Conservation (phyloP, 2,797 vertebrate species). For the Pagetopsis macropterus region DNA sequence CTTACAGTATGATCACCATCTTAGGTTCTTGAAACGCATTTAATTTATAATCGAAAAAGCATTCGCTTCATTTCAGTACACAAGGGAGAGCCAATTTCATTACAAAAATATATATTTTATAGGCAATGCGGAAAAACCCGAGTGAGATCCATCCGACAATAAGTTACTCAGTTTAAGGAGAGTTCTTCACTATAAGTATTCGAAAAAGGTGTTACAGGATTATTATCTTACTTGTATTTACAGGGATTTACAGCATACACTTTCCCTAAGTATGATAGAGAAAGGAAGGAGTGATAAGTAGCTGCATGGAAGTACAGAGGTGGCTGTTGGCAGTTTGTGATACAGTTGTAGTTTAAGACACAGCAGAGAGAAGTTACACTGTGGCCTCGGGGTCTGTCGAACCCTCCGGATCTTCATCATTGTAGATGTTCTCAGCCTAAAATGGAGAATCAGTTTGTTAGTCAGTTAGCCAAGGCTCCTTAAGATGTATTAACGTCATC, state of each 20-base stretch:
- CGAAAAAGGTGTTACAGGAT: conserved; percentile 9
- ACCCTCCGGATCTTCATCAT: conserved; percentile 94
- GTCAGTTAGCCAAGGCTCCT: neutral
- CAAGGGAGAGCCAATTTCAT: conserved; percentile 44
- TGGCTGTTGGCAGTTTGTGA: conserved; percentile 46
- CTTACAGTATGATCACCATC: conserved; percentile 19
- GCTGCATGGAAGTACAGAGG: conserved; percentile 39
- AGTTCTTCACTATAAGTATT: conserved; percentile 29
- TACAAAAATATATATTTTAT: conserved; percentile 56
- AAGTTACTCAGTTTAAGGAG: conserved; percentile 40
- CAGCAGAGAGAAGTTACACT: conserved; percentile 69
- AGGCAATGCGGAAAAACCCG: conserved; percentile 14
- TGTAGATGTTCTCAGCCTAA: conserved; percentile 97
- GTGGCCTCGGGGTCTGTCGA: conserved; percentile 91
- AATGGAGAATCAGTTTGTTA: conserved; percentile 25
- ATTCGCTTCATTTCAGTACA: conserved; percentile 23
- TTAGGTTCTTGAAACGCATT: conserved; percentile 13
- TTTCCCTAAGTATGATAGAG: conserved; percentile 26
- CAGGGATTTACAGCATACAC: conserved; percentile 29
- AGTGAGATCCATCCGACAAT: conserved; percentile 26
- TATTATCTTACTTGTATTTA: conserved; percentile 47
- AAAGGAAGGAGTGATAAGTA: conserved; percentile 27
- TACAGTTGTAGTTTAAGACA: conserved; percentile 40
- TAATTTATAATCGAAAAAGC: conserved; percentile 24
- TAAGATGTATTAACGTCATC: neutral